Percentiles rank a stretch among this genome's conserved stretches.
These are phyloP conservation scores for Halichoeres trimaculatus DNA, from an alignment of 2,113 vertebrate species.

Conservation along the genomic window DNA sequence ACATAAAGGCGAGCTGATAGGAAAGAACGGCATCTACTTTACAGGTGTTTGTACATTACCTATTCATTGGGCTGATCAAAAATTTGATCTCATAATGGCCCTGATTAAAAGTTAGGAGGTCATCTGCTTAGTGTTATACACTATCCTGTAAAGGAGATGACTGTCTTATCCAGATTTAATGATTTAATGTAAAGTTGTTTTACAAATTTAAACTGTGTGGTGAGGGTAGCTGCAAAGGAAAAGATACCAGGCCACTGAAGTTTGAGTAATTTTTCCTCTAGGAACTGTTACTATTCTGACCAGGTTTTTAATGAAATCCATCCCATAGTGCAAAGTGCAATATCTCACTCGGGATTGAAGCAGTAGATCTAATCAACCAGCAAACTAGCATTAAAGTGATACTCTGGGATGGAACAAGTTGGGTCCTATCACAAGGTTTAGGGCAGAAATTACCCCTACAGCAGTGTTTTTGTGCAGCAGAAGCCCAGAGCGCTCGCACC, in stretches of 20 bases:
- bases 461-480: too few species aligned
- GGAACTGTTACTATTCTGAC: not conserved
- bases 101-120: not conserved
- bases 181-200: too few species aligned
- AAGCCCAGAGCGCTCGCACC: too few species aligned
- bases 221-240: not conserved
- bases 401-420: too few species aligned
- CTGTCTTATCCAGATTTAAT: too few species aligned
- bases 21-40: not conserved
- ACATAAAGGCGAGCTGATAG: not conserved
- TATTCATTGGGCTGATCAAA: not conserved
- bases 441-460: too few species aligned
- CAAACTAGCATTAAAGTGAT: not conserved
- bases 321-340: not conserved
- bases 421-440: too few species aligned
- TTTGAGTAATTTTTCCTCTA: not conserved
- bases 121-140: not conserved
- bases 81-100: not conserved
- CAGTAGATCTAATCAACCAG: not conserved
- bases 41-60: not conserved
- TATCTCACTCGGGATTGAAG: not conserved
- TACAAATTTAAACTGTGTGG: too few species aligned
- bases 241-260: not conserved
- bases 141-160: not conserved
- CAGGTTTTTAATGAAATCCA: not conserved